Evolutionary conservation across 2,797 vertebrate genomes (phyloP).

Genomic region (Lemur catta): DNA sequence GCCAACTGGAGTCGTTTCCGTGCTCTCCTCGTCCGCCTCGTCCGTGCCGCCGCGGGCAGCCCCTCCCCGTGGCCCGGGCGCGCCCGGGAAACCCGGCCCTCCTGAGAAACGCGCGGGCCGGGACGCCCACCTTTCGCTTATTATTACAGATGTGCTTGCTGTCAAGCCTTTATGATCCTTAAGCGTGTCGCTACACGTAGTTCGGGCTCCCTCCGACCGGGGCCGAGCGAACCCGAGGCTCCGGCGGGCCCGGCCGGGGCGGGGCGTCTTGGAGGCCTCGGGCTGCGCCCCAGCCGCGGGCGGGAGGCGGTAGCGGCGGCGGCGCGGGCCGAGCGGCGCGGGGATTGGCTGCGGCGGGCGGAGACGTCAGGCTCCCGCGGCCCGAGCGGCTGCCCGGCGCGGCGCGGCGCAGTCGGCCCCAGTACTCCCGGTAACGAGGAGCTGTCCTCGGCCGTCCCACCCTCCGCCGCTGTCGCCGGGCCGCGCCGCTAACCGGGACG

Average conservation of each 20-base stretch:
- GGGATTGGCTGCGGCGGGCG: constrained; percentile 69
- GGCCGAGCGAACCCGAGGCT: accelerated
- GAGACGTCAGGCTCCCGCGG: constrained; percentile 63
- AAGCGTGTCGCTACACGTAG: not conserved
- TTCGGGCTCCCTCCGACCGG: not conserved
- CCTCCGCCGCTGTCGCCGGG: constrained; percentile 55
- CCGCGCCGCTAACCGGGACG: constrained; percentile 65
- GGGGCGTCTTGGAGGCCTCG: not conserved
- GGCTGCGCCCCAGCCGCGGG: constrained; percentile 17
- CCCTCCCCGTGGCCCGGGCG: not conserved
- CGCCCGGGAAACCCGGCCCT: not conserved
- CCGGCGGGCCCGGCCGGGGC: not conserved
- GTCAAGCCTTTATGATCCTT: not conserved
- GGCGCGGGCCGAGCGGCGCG: constrained; percentile 19
- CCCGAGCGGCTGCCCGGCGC: constrained; percentile 45
- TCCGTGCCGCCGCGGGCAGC: not conserved
- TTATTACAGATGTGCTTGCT: not conserved
- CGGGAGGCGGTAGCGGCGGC: constrained; percentile 35
- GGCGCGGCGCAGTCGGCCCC: constrained; percentile 60
- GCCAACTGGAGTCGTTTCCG: not conserved
- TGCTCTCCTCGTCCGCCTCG: accelerated
- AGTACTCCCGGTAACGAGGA: constrained; percentile 35
- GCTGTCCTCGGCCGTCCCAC: constrained; percentile 37
- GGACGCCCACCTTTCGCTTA: not conserved
- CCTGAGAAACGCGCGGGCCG: not conserved